Evolutionary conservation across 2,888 invertebrate genomes (phyloP).

Genomic region (Drosophila rellima): DNA sequence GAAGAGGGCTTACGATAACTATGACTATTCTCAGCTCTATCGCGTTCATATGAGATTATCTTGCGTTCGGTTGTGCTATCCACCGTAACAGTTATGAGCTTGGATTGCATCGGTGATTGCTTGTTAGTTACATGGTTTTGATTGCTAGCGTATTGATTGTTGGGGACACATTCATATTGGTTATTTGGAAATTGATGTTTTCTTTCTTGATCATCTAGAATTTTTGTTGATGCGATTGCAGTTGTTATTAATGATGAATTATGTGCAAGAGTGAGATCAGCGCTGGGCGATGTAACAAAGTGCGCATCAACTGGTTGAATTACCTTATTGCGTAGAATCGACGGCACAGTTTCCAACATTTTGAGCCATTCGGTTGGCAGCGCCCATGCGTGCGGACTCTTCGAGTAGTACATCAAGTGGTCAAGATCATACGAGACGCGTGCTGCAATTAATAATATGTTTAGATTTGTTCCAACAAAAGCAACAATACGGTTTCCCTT

Average conservation of each 20-base stretch:
- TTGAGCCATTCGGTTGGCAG: slow-evolving; percentile 84
- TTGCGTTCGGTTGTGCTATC: slow-evolving; percentile 50
- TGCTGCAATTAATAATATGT: slow-evolving; percentile 62
- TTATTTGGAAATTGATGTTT: slow-evolving; percentile 22
- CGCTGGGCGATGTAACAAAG: slow-evolving; percentile 43
- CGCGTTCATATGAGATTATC: slow-evolving; percentile 45
- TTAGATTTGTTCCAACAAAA: background rate
- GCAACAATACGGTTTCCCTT: background rate
- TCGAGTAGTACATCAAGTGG: slow-evolving; percentile 84
- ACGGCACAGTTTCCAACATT: slow-evolving; percentile 83
- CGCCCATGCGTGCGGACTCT: slow-evolving; percentile 85
- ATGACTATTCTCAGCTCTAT: slow-evolving; percentile 20
- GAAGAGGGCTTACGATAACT: slow-evolving; percentile 60
- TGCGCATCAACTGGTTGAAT: slow-evolving; percentile 58
- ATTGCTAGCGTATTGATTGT: slow-evolving; percentile 31
- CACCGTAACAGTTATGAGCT: slow-evolving; percentile 37
- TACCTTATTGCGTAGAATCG: slow-evolving; percentile 86
- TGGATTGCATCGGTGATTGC: slow-evolving; percentile 32
- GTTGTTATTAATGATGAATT: slow-evolving; percentile 57
- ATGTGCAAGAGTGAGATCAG: slow-evolving; percentile 58
- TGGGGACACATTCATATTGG: slow-evolving; percentile 28
- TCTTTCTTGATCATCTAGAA: slow-evolving; percentile 9
- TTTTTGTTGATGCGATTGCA: slow-evolving; percentile 17
- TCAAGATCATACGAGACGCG: slow-evolving; percentile 85
- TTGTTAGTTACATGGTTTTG: slow-evolving; percentile 61